Base-by-base conservation (phyloP, 2,888 invertebrate genomes). In the Drosophila ustulata region DNA sequence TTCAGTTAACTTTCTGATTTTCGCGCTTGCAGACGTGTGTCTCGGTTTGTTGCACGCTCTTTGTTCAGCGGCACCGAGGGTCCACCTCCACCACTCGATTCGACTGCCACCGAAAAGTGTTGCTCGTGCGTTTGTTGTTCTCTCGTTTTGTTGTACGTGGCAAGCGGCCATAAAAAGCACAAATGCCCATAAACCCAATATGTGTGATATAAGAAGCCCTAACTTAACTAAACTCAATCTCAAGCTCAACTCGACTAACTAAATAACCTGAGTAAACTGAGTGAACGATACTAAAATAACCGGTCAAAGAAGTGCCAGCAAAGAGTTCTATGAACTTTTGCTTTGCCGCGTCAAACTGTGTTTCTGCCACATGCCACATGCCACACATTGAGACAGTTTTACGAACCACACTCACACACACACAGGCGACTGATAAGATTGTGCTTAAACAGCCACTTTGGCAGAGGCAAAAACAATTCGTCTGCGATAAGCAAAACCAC, bases 1-100 rank as follows among this genome's bases (percentile, higher is more conserved):
- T 88, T 91, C 88, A 91, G 91, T 91, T 90, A 91, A 91, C 91
- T 91, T 91, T 91, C 89, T 78, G 91, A 91, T 91, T 90, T 91
- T 89, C 90, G 90, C 90, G 90, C 82, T 90, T 71, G 69, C 88
- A 90, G 91, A 91, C 91, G 91, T 89, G 88, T 76, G 78, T 74
- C 66, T 70, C 71, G 70, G 41, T 69, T 70, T 67, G 71, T 61
- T 71, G 66, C 18, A 18, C 18, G 18, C 45, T 8, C n/a, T 52
- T 11, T n/a, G 18, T 13, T 32, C 34, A 18, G 18, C 18, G 18
- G 18, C 18, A 18, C 41, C 11, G 13, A 52, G 13, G n/a, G 25
- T 37, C 11, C 52, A 39, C n/a, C 39, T 13, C 37, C 3, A 32
- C 37, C 3, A 32, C 6, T 32, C 32, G 37, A 37, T n/a, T 37